Evolutionary conservation across 2,888 invertebrate species (phyloP).

Genomic region (Hydriomena furcata): DNA sequence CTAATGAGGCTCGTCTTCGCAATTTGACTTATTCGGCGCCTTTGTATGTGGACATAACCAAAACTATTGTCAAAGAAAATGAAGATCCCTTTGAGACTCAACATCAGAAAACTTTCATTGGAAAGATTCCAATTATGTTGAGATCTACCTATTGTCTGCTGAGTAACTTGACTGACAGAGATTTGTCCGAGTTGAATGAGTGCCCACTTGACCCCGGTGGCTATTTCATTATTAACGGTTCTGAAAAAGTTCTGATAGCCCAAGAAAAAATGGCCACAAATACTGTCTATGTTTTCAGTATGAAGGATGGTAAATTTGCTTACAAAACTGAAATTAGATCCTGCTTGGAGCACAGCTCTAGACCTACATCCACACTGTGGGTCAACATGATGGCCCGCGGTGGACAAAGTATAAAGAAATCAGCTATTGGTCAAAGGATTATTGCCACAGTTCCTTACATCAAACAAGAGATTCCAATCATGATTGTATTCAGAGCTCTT

Average conservation of each 20-base stretch:
- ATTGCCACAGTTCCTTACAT: conserved; percentile 99
- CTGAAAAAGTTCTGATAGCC: conserved; percentile 99
- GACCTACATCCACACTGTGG: conserved; percentile 99
- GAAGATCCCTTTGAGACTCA: conserved; percentile 94
- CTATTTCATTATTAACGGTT: conserved; percentile 99
- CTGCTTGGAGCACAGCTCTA: conserved; percentile 86
- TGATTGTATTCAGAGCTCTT: conserved; percentile 99
- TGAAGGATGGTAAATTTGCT: conserved; percentile 99
- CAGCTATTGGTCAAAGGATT: conserved; percentile 99
- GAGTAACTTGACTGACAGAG: conserved; percentile 97
- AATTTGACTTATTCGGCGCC: conserved; percentile 99
- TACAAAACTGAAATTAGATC: conserved; percentile 99
- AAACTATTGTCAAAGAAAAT: conserved; percentile 96
- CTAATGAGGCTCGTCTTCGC: conserved; percentile 98
- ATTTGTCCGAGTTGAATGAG: conserved; percentile 99
- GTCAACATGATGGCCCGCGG: conserved; percentile 99
- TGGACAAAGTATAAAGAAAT: conserved; percentile 99
- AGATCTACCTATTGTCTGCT: conserved; percentile 98
- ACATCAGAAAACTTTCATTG: conserved; percentile 89
- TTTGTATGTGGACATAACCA: conserved; percentile 98
- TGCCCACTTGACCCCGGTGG: conserved; percentile 99
- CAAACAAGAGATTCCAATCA: conserved; percentile 99
- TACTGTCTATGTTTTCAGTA: conserved; percentile 99
- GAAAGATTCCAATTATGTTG: conserved; percentile 99
- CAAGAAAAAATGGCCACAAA: conserved; percentile 99